These are phyloP conservation scores for Ochropleura plecta DNA, from an alignment of 2,888 invertebrate genomes.

Conservation along the genomic window DNA sequence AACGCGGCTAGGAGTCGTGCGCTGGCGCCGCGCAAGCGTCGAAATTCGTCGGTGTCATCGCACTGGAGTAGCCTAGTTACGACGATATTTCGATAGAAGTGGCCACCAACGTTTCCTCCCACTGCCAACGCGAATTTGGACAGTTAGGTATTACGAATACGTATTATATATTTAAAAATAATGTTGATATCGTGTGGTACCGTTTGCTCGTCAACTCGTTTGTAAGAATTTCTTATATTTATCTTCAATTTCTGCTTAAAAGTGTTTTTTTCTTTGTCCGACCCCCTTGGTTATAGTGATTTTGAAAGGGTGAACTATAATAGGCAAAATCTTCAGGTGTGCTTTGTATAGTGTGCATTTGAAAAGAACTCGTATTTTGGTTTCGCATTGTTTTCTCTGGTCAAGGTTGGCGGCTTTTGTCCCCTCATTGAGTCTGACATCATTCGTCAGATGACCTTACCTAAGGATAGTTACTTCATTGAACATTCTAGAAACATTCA, in stretches of 20 bases:
- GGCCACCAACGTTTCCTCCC: conserved; percentile 57
- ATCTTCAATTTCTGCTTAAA: neutral
- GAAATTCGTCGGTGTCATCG: conserved; percentile 80
- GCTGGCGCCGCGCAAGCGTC: conserved; percentile 58
- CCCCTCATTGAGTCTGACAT: conserved; percentile 34
- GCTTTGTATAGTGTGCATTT: conserved; percentile 25
- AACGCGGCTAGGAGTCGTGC: conserved; percentile 38
- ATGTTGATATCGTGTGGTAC: conserved; percentile 10
- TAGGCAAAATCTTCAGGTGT: conserved; percentile 21
- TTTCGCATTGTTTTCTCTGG: conserved; percentile 33
- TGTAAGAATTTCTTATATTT: neutral
- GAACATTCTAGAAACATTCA: conserved; percentile 26
- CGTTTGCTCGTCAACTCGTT: conserved; percentile 16
- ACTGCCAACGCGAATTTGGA: conserved; percentile 58
- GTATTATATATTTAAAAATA: conserved; percentile 45
- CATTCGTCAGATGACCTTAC: conserved; percentile 42
- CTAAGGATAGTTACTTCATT: conserved; percentile 21
- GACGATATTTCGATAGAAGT: conserved; percentile 83
- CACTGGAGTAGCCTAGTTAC: conserved; percentile 83
- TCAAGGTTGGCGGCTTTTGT: conserved; percentile 38
- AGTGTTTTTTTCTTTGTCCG: conserved; percentile 3
- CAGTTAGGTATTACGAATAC: conserved; percentile 51
- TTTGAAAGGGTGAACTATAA: conserved; percentile 4
- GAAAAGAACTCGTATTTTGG: conserved; percentile 39
- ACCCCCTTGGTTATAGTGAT: neutral